phyloP scores from a whole-genome alignment of 2,797 vertebrate genomes.

The Microctenopoma stevenorrisi region DNA sequence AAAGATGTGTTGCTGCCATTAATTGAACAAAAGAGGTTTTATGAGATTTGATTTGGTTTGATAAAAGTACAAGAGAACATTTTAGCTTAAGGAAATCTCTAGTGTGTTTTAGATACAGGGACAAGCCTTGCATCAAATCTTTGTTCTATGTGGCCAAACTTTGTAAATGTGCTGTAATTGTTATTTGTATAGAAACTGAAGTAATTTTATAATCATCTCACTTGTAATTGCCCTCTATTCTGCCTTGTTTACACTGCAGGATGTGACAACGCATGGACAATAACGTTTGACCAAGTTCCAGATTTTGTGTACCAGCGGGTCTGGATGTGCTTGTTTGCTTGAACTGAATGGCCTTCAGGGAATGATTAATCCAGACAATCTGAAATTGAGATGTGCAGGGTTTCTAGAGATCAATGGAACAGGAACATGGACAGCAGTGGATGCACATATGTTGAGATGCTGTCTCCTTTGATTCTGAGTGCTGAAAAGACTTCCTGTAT shows the following conservation, averaged over 20 bases:
- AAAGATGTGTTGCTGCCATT: too few species aligned
- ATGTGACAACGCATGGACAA: slow-evolving; percentile 1
- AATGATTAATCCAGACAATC: slow-evolving; percentile 44
- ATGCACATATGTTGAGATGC: not conserved
- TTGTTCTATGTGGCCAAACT: too few species aligned
- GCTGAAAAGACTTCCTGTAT: slow-evolving; percentile 20
- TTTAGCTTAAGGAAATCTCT: too few species aligned
- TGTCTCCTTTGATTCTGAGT: slow-evolving; percentile 10
- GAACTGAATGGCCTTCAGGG: slow-evolving; percentile 20
- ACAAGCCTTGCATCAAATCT: not conserved
- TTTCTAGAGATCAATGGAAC: slow-evolving; percentile 60
- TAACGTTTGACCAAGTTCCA: slow-evolving; percentile 15
- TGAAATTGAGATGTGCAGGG: slow-evolving; percentile 21
- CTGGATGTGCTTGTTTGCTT: slow-evolving; percentile 31
- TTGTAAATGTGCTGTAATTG: not conserved
- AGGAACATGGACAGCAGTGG: slow-evolving; percentile 47
- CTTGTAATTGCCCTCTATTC: not conserved
- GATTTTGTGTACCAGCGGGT: slow-evolving; percentile 11
- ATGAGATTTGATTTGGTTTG: too few species aligned
- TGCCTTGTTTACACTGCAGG: not conserved
- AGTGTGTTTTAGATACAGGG: not conserved
- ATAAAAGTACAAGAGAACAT: too few species aligned
- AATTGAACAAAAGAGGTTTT: too few species aligned
- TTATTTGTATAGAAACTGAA: not conserved
- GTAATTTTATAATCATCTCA: not conserved